These are phyloP conservation scores for Acyrthosiphon pisum DNA, from an alignment of 1,140 invertebrate genomes.

Conservation along the genomic window DNA sequence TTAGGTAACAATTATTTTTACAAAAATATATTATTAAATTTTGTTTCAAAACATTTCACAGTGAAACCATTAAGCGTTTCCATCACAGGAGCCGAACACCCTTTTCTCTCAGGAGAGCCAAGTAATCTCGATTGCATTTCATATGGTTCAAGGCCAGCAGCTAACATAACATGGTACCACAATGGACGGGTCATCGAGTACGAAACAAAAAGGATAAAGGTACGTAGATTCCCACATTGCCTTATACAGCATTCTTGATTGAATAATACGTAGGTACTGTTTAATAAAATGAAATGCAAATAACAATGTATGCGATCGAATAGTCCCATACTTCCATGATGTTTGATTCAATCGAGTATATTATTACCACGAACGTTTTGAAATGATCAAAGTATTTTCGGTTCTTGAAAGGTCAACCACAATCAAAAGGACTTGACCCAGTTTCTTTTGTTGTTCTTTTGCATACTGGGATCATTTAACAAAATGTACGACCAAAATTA, in stretches of 20 bases:
- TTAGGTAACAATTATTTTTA: not conserved
- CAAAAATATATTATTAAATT: not conserved
- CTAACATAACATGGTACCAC: slow-evolving; percentile 78
- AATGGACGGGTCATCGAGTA: slow-evolving; percentile 22
- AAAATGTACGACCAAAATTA: not conserved
- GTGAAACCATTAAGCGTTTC: slow-evolving; percentile 59
- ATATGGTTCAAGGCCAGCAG: slow-evolving; percentile 80
- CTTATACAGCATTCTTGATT: not conserved
- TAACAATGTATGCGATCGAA: not conserved
- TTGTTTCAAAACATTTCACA: slow-evolving; percentile 45
- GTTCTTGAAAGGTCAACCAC: not conserved
- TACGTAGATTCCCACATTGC: not conserved
- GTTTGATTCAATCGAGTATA: not conserved
- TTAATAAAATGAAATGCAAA: not conserved
- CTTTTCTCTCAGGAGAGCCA: slow-evolving; percentile 67
- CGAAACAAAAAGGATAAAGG: slow-evolving; percentile 56
- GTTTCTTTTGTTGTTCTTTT: slow-evolving; percentile 30
- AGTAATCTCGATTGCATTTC: slow-evolving; percentile 83
- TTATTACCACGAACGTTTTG: not conserved
- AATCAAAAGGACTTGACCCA: not conserved
- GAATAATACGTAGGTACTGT: not conserved
- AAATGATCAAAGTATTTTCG: slow-evolving; percentile 28
- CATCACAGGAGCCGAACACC: slow-evolving; percentile 57
- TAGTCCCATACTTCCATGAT: not conserved
- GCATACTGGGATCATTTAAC: not conserved